Conservation (phyloP, 1,140 invertebrate genomes). For the Trachymyrmex cornetzi region DNA sequence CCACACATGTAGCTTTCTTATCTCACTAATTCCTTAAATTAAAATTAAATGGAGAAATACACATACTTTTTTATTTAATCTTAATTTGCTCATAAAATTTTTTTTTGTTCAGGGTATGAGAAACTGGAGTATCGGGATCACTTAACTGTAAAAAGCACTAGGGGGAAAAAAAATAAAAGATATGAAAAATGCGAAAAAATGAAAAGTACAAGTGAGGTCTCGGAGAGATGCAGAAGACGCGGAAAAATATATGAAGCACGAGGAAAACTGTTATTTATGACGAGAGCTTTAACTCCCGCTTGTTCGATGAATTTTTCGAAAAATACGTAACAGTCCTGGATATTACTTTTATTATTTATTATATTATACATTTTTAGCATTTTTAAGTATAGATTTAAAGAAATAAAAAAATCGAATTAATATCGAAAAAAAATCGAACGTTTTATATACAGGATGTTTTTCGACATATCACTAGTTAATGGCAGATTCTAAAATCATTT, state of each 20-base stretch:
- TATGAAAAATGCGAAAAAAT: background rate
- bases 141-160: background rate
- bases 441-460: too few relatives aligned
- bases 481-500: too few relatives aligned
- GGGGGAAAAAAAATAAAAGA: conserved; percentile 5
- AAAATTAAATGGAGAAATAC: background rate
- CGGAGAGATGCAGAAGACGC: background rate
- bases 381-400: background rate
- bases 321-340: background rate
- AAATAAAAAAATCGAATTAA: background rate
- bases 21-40: conserved; percentile 4
- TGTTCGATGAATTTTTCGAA: background rate
- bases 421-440: too few relatives aligned
- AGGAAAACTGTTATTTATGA: conserved; percentile 23
- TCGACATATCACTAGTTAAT: too few relatives aligned
- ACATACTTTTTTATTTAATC: background rate
- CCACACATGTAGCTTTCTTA: background rate
- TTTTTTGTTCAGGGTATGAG: background rate
- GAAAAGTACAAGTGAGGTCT: background rate
- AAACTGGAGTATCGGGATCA: background rate
- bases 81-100: background rate
- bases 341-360: background rate
- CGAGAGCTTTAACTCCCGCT: background rate
- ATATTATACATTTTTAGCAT: background rate
- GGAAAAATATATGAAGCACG: conserved; percentile 25